These are phyloP conservation scores for Calliphora vomitoria DNA, from an alignment of 2,888 invertebrate species.

Conservation along the genomic window DNA sequence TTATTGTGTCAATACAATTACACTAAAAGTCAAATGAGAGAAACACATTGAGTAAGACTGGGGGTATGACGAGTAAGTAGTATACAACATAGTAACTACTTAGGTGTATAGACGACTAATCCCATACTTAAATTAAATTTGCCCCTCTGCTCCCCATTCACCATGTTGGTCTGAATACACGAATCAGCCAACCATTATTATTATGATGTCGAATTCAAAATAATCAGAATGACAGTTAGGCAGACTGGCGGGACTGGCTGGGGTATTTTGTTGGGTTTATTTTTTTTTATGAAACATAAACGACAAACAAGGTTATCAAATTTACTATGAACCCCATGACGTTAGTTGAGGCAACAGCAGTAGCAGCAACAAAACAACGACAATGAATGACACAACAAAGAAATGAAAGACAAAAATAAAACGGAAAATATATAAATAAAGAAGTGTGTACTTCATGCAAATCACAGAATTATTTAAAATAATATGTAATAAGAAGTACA, in stretches of 20 bases:
- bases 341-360: constrained; percentile 6
- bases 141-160: background rate
- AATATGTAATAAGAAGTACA: background rate
- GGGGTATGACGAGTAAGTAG: too few relatives aligned
- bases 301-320: constrained; percentile 68
- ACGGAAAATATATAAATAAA: background rate
- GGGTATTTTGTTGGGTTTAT: background rate
- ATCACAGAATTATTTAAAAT: constrained; percentile 4
- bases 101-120: too few relatives aligned
- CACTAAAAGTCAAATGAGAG: constrained; percentile 20
- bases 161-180: background rate
- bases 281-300: constrained; percentile 36
- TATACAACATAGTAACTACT: too few relatives aligned
- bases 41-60: background rate
- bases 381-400: constrained; percentile 22
- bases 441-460: background rate
- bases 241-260: background rate
- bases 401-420: constrained; percentile 11
- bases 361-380: constrained; percentile 5
- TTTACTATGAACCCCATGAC: constrained; percentile 57
- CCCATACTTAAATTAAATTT: background rate
- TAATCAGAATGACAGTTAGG: constrained; percentile 5
- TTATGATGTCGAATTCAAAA: constrained; percentile 14
- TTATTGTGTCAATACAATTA: constrained; percentile 70
- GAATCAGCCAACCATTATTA: background rate